phyloP scores from a whole-genome alignment of 1,140 invertebrate species.

The Cotesia vestalis region DNA sequence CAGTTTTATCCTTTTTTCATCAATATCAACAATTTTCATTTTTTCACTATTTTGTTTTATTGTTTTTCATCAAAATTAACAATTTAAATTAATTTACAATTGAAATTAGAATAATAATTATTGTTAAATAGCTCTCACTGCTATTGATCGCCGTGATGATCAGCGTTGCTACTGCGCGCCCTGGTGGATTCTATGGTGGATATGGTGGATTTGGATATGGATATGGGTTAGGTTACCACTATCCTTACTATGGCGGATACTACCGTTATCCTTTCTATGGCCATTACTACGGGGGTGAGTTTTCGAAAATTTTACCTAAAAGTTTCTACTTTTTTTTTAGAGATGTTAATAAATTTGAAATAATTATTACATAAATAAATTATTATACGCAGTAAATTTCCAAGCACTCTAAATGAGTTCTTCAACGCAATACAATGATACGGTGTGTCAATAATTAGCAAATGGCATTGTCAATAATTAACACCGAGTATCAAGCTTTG shows the following conservation, averaged over 20 bases:
- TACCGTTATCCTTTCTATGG: conserved; percentile 37
- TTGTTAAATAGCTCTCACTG: background rate
- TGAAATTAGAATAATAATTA: background rate
- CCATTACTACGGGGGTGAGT: background rate
- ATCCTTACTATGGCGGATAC: conserved; percentile 26
- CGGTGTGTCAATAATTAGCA: too few relatives aligned
- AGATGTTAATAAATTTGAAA: too few relatives aligned
- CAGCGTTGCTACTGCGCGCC: conserved; percentile 43
- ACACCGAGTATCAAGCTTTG: too few relatives aligned
- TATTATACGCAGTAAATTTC: background rate
- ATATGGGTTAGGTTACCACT: conserved; percentile 26
- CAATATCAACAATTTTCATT: too few relatives aligned
- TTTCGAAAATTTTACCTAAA: background rate
- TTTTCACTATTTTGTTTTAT: too few relatives aligned
- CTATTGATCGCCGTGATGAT: conserved; percentile 47
- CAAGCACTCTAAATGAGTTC: too few relatives aligned
- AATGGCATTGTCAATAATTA: too few relatives aligned
- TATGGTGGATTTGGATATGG: conserved; percentile 41
- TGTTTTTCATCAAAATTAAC: too few relatives aligned
- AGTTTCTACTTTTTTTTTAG: too few relatives aligned
- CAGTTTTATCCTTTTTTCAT: too few relatives aligned
- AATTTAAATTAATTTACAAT: too few relatives aligned
- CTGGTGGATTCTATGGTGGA: conserved; percentile 38
- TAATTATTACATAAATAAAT: background rate
- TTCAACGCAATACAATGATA: too few relatives aligned